Percentiles rank a stretch among this genome's conserved stretches.
These are phyloP conservation scores for Bugula neritina DNA, from an alignment of 2,888 invertebrate genomes.

Conservation along the genomic window DNA sequence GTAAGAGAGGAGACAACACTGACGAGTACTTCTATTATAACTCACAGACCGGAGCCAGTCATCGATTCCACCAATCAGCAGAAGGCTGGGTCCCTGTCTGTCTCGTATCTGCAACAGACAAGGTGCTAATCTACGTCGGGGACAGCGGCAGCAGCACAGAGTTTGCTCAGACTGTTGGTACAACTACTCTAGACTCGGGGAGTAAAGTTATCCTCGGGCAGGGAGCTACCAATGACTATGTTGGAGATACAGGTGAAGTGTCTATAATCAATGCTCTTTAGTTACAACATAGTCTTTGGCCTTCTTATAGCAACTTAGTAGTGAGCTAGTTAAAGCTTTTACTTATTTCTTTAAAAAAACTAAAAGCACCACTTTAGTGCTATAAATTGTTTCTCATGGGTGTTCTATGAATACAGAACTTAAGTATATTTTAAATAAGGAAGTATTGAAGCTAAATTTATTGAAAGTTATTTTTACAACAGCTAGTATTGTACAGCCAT, in stretches of 20 bases:
- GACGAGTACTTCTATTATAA: neutral
- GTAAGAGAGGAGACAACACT: neutral
- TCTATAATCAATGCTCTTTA: no score
- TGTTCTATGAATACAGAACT: no score
- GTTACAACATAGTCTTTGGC: no score
- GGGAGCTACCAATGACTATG: neutral
- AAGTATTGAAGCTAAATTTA: no score
- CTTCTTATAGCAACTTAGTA: no score
- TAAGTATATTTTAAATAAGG: no score
- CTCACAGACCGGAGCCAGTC: neutral
- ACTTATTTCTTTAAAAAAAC: no score
- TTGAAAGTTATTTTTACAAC: no score
- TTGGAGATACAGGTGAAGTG: neutral
- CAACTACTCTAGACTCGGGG: neutral
- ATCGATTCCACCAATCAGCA: neutral
- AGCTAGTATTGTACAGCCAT: no score
- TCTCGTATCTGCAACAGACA: neutral
- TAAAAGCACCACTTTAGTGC: no score
- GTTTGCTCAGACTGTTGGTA: neutral
- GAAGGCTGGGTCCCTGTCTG: slow-evolving; percentile 7
- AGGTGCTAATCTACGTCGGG: neutral
- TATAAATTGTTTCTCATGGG: no score
- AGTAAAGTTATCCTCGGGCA: neutral
- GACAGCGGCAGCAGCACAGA: neutral
- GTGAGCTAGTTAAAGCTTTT: no score